These are phyloP conservation scores for Gnathonemus longibarbis DNA, from an alignment of 2,113 vertebrate genomes.

Conservation along the genomic window DNA sequence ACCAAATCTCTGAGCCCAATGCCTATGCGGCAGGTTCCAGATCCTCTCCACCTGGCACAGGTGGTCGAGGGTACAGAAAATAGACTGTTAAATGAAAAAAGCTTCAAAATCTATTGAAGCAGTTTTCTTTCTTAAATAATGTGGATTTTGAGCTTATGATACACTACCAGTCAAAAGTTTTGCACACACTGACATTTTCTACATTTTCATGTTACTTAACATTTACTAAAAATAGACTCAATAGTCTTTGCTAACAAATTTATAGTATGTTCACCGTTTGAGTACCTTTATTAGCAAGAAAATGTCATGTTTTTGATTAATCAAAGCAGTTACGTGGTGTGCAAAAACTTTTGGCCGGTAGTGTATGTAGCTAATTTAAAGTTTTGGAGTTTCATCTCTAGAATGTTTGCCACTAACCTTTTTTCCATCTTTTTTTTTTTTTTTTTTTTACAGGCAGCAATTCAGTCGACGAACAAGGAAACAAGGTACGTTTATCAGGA, in stretches of 20 bases:
- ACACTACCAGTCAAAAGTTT: no score
- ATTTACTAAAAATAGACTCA: no score
- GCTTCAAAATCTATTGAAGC: not conserved
- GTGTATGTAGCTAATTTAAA: not conserved
- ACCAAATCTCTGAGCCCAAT: not conserved
- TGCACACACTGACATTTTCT: no score
- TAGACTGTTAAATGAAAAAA: not conserved
- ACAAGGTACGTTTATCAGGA: constrained; percentile 51
- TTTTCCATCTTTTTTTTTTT: not conserved
- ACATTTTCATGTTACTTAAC: no score
- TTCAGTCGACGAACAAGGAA: constrained; percentile 76
- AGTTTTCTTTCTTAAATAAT: not conserved
- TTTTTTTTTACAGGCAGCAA: constrained; percentile 64
- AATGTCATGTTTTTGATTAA: no score
- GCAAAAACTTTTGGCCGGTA: no score
- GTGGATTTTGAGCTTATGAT: not conserved
- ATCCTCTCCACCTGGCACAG: not conserved
- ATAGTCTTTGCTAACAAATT: no score
- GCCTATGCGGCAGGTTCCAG: not conserved
- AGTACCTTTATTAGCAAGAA: no score
- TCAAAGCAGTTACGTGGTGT: no score
- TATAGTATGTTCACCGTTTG: no score
- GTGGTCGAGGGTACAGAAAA: not conserved
- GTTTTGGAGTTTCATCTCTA: not conserved
- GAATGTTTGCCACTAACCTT: not conserved